Conservation (phyloP, 2,113 vertebrate genomes). For the Setophaga kirtlandii region DNA sequence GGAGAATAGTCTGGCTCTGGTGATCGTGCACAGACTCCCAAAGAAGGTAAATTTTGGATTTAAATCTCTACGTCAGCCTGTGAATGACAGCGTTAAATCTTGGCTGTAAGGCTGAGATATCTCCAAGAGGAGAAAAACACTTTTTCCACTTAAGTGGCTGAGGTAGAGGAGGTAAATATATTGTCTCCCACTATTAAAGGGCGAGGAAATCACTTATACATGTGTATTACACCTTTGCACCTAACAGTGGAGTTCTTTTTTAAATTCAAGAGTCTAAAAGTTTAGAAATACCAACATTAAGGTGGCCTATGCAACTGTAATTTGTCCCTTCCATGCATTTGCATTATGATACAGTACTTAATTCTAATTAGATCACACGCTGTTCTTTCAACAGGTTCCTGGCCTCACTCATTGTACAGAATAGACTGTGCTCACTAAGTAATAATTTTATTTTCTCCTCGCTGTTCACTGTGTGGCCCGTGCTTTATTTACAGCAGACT, state of each 20-base stretch:
- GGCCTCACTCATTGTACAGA: not conserved
- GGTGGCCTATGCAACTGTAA: not conserved
- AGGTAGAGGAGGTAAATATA: not conserved
- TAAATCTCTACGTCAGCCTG: not conserved
- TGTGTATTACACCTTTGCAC: not conserved
- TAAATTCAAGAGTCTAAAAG: not conserved
- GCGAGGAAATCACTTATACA: not conserved
- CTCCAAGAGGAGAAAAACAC: not conserved
- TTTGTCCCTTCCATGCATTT: not conserved
- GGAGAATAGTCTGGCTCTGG: not conserved
- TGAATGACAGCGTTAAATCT: not conserved
- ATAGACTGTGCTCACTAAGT: not conserved
- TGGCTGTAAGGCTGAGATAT: not conserved
- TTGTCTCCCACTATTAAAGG: not conserved
- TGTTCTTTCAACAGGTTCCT: constrained; percentile 7
- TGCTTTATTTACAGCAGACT: constrained; percentile 45
- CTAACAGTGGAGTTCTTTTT: not conserved
- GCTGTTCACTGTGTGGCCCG: not conserved
- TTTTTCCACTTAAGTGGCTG: not conserved
- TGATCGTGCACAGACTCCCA: not conserved
- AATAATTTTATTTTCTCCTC: constrained; percentile 26
- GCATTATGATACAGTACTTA: not conserved
- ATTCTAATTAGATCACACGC: not conserved
- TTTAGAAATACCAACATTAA: not conserved
- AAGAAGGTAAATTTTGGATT: not conserved